These are phyloP conservation scores for Euphonia xanthogaster DNA, from an alignment of 2,797 vertebrate species.

Conservation along the genomic window DNA sequence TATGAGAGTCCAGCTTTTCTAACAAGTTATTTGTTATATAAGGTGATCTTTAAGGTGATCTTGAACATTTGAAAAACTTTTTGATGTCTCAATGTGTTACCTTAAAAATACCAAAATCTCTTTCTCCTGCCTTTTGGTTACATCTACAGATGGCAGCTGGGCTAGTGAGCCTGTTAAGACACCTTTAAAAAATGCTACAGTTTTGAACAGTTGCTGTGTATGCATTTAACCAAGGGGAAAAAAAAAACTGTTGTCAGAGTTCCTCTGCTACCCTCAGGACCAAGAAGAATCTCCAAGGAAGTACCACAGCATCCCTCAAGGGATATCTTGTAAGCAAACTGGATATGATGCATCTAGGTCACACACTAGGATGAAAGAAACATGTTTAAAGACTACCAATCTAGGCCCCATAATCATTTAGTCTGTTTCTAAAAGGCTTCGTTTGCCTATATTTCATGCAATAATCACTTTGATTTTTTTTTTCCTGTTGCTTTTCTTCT, in stretches of 20 bases:
- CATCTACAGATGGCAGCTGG: background rate
- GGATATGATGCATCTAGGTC: background rate
- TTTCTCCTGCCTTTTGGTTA: background rate
- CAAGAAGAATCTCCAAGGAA: background rate
- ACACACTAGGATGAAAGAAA: background rate
- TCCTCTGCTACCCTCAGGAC: background rate
- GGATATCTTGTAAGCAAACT: background rate
- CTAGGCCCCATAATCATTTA: background rate
- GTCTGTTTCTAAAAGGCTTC: background rate
- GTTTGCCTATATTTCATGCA: background rate
- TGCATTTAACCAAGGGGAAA: background rate
- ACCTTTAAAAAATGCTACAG: background rate
- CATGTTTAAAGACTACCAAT: background rate
- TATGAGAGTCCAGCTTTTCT: background rate
- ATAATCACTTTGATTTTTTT: background rate
- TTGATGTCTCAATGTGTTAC: background rate
- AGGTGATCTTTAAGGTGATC: background rate
- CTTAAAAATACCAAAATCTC: background rate
- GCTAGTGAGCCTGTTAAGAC: background rate
- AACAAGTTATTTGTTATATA: background rate
- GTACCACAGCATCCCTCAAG: background rate
- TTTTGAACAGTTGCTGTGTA: background rate
- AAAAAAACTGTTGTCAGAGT: background rate
- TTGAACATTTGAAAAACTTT: background rate
- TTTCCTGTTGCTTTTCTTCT: background rate